These are phyloP conservation scores for Neofelis nebulosa DNA, from an alignment of 2,113 vertebrate species.

Conservation along the genomic window DNA sequence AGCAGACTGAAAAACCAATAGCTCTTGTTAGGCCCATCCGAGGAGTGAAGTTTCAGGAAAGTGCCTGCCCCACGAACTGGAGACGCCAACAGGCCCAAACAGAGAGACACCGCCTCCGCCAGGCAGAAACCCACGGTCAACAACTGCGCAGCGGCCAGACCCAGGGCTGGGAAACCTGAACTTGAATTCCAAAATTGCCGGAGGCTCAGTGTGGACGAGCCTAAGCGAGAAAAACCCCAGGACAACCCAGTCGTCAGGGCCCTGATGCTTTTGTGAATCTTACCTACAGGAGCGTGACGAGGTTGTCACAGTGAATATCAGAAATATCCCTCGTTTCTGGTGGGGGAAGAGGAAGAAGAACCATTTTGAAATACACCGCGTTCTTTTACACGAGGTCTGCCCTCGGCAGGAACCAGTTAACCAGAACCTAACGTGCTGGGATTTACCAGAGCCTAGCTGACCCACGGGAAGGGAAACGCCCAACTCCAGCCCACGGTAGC, in stretches of 20 bases:
- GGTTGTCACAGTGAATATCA: not conserved
- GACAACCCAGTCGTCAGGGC: not conserved
- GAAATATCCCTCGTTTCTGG: not conserved
- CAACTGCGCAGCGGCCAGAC: fast-evolving
- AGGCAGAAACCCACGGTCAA: not conserved
- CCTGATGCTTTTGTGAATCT: not conserved
- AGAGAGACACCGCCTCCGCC: fast-evolving
- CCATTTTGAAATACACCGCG: not conserved
- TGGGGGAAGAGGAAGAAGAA: not conserved
- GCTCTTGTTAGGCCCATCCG: not conserved
- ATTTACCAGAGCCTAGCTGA: too few relatives aligned
- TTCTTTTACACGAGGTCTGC: not conserved
- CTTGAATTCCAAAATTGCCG: not conserved
- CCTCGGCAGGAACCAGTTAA: not conserved
- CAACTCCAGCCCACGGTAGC: not conserved
- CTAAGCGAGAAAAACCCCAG: not conserved
- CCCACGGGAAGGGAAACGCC: not conserved
- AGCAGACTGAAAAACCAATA: not conserved
- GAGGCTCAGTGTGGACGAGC: not conserved
- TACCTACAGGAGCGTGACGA: not conserved
- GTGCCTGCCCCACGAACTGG: too few relatives aligned
- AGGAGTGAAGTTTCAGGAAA: not conserved
- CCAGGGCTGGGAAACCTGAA: not conserved
- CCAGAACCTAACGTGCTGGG: not conserved
- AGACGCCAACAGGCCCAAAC: not conserved